Conservation (phyloP, 2,888 invertebrate genomes). For the Esperia sulphurella region DNA sequence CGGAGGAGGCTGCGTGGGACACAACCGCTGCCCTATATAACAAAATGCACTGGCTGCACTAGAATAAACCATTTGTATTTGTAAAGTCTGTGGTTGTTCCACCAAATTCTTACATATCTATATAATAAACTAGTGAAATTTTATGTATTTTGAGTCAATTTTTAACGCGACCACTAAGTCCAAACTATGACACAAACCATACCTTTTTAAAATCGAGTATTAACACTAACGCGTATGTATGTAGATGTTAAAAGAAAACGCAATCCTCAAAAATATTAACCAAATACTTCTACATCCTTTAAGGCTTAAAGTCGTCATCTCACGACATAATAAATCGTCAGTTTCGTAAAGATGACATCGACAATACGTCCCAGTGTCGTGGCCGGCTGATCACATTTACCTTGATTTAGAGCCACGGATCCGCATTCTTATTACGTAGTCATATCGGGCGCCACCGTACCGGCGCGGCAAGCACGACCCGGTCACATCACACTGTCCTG, state of each 20-base stretch:
- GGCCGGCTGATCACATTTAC: conserved; percentile 53
- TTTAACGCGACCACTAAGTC: too few relatives aligned
- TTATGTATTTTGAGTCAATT: too few relatives aligned
- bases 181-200: too few relatives aligned
- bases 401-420: conserved; percentile 71
- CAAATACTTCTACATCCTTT: neutral
- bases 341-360: conserved; percentile 32
- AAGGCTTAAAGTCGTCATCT: neutral
- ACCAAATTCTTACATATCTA: conserved; percentile 19
- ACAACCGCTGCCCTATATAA: conserved; percentile 40
- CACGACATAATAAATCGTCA: conserved; percentile 6
- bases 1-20: conserved; percentile 59
- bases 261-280: neutral
- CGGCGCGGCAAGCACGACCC: conserved; percentile 4
- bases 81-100: neutral
- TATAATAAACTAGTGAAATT: too few relatives aligned
- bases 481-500: conserved; percentile 37
- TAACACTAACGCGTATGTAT: too few relatives aligned
- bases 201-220: too few relatives aligned
- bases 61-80: too few relatives aligned
- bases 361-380: conserved; percentile 34
- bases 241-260: neutral
- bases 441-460: conserved; percentile 53
- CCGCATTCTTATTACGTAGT: conserved; percentile 73
- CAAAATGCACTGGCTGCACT: too few relatives aligned